Conservation (phyloP, 1,140 invertebrate genomes). For the Procambarus virginalis region DNA sequence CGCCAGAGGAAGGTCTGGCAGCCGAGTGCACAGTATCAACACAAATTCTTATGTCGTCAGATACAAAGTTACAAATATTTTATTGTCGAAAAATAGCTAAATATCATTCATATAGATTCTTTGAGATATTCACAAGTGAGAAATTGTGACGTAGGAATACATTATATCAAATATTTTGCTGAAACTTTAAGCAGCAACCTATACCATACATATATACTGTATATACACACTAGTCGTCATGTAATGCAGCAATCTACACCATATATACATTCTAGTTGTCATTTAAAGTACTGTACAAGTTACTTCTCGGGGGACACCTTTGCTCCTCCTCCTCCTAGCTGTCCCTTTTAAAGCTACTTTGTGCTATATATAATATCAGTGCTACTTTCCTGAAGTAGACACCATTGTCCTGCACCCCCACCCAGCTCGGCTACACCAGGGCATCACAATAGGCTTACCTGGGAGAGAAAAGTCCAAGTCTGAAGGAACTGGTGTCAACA, state of each 20-base stretch:
- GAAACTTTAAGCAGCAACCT: constrained; percentile 8
- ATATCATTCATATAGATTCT: constrained; percentile 41
- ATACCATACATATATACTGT: constrained; percentile 5
- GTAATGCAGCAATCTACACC: background rate
- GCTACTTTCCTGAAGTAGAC: background rate
- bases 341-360: background rate
- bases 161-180: constrained; percentile 35
- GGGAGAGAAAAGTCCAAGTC: too few species aligned
- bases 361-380: background rate
- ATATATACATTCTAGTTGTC: background rate
- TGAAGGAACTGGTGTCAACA: too few species aligned
- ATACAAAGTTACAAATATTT: constrained; percentile 63
- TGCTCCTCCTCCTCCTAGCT: background rate
- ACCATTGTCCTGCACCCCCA: background rate
- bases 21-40: background rate
- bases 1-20: too few species aligned
- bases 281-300: background rate
- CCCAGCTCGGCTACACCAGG: too few species aligned
- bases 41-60: constrained; percentile 6
- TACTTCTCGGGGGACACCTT: background rate
- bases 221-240: too few species aligned
- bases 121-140: constrained; percentile 33
- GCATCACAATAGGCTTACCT: too few species aligned
- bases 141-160: constrained; percentile 48
- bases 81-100: constrained; percentile 61